phyloP scores from a whole-genome alignment of 1,140 invertebrate species.

The Caerostris darwini region DNA sequence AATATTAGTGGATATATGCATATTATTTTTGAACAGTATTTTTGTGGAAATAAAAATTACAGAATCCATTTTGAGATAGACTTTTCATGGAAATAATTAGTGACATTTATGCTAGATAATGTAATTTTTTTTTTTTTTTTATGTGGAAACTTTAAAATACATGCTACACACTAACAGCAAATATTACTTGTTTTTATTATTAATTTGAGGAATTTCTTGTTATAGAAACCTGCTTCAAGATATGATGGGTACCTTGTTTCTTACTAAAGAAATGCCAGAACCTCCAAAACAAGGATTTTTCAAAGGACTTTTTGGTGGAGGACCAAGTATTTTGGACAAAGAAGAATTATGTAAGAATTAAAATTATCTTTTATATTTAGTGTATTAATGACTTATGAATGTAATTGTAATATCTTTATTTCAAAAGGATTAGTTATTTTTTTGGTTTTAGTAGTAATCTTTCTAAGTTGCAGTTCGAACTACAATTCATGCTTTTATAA shows the following conservation, averaged over 20 bases:
- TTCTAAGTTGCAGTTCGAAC: too few relatives aligned
- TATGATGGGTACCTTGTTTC: slow-evolving; percentile 96
- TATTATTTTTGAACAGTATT: too few relatives aligned
- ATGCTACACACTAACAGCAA: neutral
- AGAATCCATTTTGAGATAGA: neutral
- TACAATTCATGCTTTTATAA: too few relatives aligned
- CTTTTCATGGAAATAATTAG: neutral
- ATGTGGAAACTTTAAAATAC: neutral
- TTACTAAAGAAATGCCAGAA: slow-evolving; percentile 94
- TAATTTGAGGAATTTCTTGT: neutral
- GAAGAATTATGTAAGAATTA: slow-evolving; percentile 95
- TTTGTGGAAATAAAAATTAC: too few relatives aligned
- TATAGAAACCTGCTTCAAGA: slow-evolving; percentile 91
- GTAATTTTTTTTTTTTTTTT: neutral
- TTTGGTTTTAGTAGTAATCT: too few relatives aligned
- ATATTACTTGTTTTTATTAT: too few relatives aligned
- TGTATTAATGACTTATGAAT: neutral
- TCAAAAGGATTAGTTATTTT: neutral
- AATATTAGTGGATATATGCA: too few relatives aligned
- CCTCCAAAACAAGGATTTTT: slow-evolving; percentile 98
- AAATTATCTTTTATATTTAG: slow-evolving; percentile 78
- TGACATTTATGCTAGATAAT: neutral
- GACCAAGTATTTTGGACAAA: slow-evolving; percentile 91
- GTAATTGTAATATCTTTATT: neutral
- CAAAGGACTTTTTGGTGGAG: slow-evolving; percentile 93